phyloP scores from a whole-genome alignment of 2,113 vertebrate species.

The Ploceus nigricollis region DNA sequence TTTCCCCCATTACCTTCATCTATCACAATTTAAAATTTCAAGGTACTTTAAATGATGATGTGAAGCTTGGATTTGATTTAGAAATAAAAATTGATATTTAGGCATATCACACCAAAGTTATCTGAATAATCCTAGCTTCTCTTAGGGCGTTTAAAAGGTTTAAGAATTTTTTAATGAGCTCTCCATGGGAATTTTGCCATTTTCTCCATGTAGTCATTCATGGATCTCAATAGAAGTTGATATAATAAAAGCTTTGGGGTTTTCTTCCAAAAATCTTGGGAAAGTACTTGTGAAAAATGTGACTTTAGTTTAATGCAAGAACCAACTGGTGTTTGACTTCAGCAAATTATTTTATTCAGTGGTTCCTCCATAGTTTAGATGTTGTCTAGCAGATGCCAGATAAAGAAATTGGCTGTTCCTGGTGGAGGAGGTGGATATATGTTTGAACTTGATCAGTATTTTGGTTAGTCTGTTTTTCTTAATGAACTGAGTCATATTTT shows the following conservation, averaged over 20 bases:
- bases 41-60: background rate
- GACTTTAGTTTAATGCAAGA: background rate
- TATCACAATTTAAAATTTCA: background rate
- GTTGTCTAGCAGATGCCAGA: background rate
- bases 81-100: background rate
- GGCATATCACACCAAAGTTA: background rate
- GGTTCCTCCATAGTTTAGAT: background rate
- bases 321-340: background rate
- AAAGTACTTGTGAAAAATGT: background rate
- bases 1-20: background rate
- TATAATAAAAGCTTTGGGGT: background rate
- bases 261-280: background rate
- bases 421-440: background rate
- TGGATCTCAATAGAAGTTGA: background rate
- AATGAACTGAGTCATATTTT: background rate
- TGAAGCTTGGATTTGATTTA: background rate
- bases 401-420: background rate
- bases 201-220: background rate
- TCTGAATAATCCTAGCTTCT: background rate
- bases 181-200: background rate
- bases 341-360: background rate
- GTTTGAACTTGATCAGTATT: background rate
- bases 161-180: background rate
- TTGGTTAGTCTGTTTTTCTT: background rate
- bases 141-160: background rate